A percentile compares a stretch with the other conserved stretches of the same genome.
These are phyloP conservation scores for Eristalis pertinax DNA, from an alignment of 2,888 invertebrate genomes.

Conservation along the genomic window DNA sequence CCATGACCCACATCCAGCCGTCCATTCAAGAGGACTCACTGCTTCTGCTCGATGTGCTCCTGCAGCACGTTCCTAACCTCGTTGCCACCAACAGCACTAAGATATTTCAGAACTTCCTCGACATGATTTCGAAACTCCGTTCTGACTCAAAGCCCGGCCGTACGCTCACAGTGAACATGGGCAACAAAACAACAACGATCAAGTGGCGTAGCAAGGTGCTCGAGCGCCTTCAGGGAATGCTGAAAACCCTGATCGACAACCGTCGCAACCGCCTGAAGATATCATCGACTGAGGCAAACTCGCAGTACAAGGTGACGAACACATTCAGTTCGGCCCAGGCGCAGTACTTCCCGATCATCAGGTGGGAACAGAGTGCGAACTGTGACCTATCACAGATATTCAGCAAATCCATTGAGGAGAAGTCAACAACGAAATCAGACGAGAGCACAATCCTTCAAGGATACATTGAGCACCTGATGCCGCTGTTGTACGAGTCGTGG, in stretches of 20 bases:
- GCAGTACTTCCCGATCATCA: conserved; percentile 74
- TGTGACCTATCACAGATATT: conserved; percentile 82
- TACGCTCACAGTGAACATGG: conserved; percentile 87
- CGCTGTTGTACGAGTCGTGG: conserved; percentile 92
- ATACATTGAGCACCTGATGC: conserved; percentile 87
- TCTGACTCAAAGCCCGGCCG: conserved; percentile 86
- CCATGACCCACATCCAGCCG: conserved; percentile 93
- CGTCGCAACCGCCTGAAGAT: conserved; percentile 51
- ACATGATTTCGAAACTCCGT: conserved; percentile 90
- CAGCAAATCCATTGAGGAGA: conserved; percentile 80
- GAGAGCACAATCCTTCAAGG: conserved; percentile 83
- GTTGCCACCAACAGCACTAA: conserved; percentile 86
- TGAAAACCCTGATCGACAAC: conserved; percentile 80
- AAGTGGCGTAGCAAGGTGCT: conserved; percentile 91
- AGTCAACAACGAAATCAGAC: conserved; percentile 74
- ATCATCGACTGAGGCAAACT: conserved; percentile 72
- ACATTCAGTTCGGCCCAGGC: conserved; percentile 69
- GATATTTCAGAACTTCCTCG: conserved; percentile 90
- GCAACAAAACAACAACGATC: conserved; percentile 87
- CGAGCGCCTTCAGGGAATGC: conserved; percentile 85
- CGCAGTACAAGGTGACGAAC: conserved; percentile 73
- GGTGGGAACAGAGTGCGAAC: conserved; percentile 77
- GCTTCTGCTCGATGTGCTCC: conserved; percentile 88
- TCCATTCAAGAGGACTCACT: conserved; percentile 92
- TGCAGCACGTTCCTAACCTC: conserved; percentile 85